phyloP scores from a whole-genome alignment of 2,797 vertebrate species.

The Balearica regulorum region DNA sequence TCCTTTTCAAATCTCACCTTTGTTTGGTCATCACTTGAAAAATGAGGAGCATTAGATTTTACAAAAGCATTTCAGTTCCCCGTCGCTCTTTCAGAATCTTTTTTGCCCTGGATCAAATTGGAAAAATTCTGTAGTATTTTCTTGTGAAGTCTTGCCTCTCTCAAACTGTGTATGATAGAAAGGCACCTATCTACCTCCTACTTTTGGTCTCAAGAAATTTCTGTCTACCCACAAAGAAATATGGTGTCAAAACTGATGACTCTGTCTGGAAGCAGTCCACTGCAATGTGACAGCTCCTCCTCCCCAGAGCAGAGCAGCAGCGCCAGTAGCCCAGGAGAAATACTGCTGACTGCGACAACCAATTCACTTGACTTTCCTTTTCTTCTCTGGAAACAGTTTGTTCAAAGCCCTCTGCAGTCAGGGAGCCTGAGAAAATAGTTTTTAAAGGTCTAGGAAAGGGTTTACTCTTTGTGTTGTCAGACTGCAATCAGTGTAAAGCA shows the following conservation, averaged over 20 bases:
- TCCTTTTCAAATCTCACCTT: not conserved
- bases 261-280: not conserved
- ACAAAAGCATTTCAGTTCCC: not conserved
- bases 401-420: not conserved
- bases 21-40: not conserved
- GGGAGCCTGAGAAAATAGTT: not conserved
- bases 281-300: not conserved
- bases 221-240: not conserved
- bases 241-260: not conserved
- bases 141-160: not conserved
- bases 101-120: not conserved
- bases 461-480: conserved; percentile 10
- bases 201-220: not conserved
- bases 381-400: not conserved
- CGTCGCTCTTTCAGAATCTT: not conserved
- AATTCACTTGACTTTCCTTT: not conserved
- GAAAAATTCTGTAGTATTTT: not conserved
- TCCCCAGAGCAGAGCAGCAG: not conserved
- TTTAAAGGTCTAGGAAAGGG: not conserved
- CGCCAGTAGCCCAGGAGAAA: not conserved
- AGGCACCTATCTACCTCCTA: not conserved
- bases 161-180: not conserved
- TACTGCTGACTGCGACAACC: not conserved
- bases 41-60: not conserved
- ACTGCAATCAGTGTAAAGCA: not conserved